Evolutionary conservation across 2,888 invertebrate species (phyloP).

Genomic region (Seira ritae): DNA sequence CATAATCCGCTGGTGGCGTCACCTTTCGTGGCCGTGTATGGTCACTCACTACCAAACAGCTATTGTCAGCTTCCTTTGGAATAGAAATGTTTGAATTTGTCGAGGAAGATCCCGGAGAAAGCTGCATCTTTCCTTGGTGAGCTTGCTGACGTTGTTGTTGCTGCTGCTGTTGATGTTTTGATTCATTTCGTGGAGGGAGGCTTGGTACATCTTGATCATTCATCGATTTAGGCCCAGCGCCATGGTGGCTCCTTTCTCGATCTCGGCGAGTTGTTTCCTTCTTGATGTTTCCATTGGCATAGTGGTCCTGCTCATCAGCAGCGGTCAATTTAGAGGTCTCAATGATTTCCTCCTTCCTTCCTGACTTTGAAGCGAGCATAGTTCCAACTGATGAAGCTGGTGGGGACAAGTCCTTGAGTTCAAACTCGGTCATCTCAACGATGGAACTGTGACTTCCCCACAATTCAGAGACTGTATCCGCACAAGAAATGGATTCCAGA

Average conservation of each 20-base stretch:
- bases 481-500: conserved; percentile 63
- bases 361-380: neutral
- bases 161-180: conserved; percentile 32
- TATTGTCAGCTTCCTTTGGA: conserved; percentile 76
- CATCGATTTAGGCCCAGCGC: neutral
- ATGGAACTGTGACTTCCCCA: conserved; percentile 71
- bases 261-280: conserved; percentile 1
- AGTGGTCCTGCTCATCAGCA: conserved; percentile 46
- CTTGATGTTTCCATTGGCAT: conserved; percentile 43
- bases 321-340: neutral
- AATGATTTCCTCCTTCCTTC: neutral
- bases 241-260: too few relatives aligned
- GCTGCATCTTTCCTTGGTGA: conserved; percentile 36
- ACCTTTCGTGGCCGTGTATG: conserved; percentile 76
- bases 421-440: conserved; percentile 67
- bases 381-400: conserved; percentile 19
- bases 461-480: conserved; percentile 60
- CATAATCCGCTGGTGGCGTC: conserved; percentile 7
- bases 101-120: conserved; percentile 35
- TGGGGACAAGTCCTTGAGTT: conserved; percentile 60
- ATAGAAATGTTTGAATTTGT: conserved; percentile 51
- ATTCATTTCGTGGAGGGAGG: conserved; percentile 60
- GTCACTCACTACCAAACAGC: conserved; percentile 89
- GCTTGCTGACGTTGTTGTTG: conserved; percentile 23
- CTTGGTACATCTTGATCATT: conserved; percentile 38